Evolutionary conservation across 1,140 invertebrate species (phyloP).

Genomic region (Chironomus striatipennis): DNA sequence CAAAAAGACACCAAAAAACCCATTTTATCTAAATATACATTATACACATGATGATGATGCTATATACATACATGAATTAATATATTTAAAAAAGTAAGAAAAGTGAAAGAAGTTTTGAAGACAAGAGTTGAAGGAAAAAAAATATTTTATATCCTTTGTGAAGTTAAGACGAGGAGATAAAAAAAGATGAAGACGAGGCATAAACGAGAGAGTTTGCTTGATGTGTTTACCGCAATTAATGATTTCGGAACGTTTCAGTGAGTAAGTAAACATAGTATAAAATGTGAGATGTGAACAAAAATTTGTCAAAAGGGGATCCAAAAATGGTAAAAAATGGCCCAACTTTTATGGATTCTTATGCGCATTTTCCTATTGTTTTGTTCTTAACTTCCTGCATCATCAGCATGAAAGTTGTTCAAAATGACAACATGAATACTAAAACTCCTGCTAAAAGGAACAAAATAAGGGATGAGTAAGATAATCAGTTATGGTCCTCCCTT

Average conservation of each 20-base stretch:
- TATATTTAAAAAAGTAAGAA: not conserved
- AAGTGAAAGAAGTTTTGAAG: not conserved
- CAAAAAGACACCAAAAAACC: constrained; percentile 5
- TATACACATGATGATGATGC: constrained; percentile 1
- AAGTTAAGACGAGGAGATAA: not conserved
- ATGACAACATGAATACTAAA: no score
- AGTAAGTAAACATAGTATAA: constrained; percentile 9
- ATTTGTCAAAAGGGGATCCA: no score
- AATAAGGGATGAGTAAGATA: not conserved
- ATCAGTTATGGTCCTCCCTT: not conserved
- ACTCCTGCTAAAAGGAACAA: not conserved
- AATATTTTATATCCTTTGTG: not conserved
- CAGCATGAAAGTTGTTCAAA: no score
- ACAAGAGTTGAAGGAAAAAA: not conserved
- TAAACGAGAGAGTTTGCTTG: not conserved
- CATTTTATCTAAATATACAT: constrained; percentile 1
- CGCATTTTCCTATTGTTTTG: no score
- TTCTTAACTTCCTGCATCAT: no score
- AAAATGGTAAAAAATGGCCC: no score
- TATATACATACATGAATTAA: not conserved
- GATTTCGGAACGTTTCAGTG: constrained; percentile 6
- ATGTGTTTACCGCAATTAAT: constrained; percentile 9
- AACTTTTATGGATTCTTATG: no score
- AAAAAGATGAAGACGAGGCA: not conserved
- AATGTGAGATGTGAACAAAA: not conserved